Base-by-base conservation (phyloP, 2,113 vertebrate species). In the Tor tambroides region DNA sequence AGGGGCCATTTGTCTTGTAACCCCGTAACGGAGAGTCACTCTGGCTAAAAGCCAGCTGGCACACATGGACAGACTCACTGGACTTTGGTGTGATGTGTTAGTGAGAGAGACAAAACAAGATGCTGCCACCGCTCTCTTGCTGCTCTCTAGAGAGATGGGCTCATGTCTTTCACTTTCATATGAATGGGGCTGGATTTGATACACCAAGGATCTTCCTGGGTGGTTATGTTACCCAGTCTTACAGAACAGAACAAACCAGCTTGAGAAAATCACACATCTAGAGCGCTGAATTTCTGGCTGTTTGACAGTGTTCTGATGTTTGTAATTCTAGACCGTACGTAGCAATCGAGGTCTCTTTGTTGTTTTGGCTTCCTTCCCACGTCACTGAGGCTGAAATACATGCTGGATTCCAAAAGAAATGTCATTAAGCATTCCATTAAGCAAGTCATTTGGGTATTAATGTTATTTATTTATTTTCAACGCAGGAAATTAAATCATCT, bases 1-100 rank as follows among this genome's bases (percentile, higher is more conserved):
- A 83, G 59, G 56, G 83, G 51, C 72, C 85, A 80, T 88, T 88
- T 88, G 85, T 88, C 85, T 86, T 85, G 84, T 90, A 85, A 90
- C 83, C 87, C 83, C 7, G 79, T 83, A 87, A 88, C 79, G n/a
- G 82, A 90, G 78, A 87, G 83, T 81, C 85, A 83, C 65, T 78
- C 71, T 85, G 89, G 87, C 83, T 83, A 85, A 85, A 80, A 74
- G 78, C 89, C 89, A 88, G 65, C 85, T 84, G 83, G 83, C 87
- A 83, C 74, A 67, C 67, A 80, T 54, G 78, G 82, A 87, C 83
- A 35, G 67, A 85, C 76, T 74, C 30, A 79, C 85, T 88, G 35
- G 75, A 87, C 69, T 85, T 85, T 51, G 71, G 41, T n/a, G 51
- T 88, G 86, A 4, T 87, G 85, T 79, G 82, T 87, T 38, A 38